Evolutionary conservation across 2,797 vertebrate genomes (phyloP).

Genomic region (Sebastes vulpes): DNA sequence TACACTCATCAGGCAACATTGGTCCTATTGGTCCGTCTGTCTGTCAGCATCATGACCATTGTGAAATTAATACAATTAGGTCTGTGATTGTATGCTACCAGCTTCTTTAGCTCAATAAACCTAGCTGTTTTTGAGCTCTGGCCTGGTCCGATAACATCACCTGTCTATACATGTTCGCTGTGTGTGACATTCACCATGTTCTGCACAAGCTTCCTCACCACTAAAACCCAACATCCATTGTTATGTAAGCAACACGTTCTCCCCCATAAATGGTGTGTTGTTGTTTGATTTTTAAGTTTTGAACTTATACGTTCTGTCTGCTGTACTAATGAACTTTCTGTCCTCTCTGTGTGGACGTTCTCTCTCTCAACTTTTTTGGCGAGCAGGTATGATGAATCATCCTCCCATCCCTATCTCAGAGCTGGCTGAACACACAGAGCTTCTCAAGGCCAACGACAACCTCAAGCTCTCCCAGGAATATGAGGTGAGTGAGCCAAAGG

Average conservation of each 20-base stretch:
- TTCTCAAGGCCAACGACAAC: conserved; percentile 98
- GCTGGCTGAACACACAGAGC: conserved; percentile 96
- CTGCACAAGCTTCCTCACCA: conserved; percentile 70
- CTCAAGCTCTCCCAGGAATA: conserved; percentile 98
- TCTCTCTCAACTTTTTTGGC: conserved; percentile 47
- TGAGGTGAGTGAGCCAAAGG: conserved; percentile 87
- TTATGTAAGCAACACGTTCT: conserved; percentile 42
- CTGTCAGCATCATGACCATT: conserved; percentile 10
- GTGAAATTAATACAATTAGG: conserved; percentile 1
- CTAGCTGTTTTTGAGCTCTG: conserved; percentile 85
- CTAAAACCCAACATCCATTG: conserved; percentile 57
- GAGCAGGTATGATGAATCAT: conserved; percentile 96
- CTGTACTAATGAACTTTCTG: conserved; percentile 54
- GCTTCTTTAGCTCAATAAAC: neutral
- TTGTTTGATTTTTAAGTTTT: neutral
- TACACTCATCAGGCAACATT: conserved; percentile 32
- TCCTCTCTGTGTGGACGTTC: conserved; percentile 32
- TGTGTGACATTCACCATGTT: conserved; percentile 56
- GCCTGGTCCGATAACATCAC: conserved; percentile 82
- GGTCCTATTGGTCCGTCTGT: conserved; percentile 6
- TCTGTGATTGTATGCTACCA: neutral
- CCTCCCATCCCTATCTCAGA: conserved; percentile 96
- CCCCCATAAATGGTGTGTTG: conserved; percentile 4
- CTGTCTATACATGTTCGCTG: conserved; percentile 33
- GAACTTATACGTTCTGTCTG: neutral